Evolutionary conservation across 2,888 invertebrate species (phyloP), one percentile per base, ranked within the genome.

Genomic region (Cynaeus angustus): DNA sequence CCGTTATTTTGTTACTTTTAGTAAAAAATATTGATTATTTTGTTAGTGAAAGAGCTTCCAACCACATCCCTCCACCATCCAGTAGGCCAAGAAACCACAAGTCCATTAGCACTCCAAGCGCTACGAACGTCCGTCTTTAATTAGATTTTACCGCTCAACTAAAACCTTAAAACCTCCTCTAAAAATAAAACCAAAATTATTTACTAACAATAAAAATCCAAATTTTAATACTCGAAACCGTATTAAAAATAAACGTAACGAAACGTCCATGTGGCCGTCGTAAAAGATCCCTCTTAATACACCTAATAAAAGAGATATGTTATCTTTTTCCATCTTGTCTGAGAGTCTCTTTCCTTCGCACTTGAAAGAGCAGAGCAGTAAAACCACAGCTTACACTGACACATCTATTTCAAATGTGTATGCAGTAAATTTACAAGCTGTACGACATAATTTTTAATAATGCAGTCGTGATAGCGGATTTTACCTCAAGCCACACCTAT

Each of bases 201-300:
- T 0, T 9, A 38, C 9, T 33, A 12, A 26, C 9, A 58, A 59
- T 21, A 59, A 45, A 59, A 45, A 45, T 59, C 59, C 14, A 41
- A 43, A 58, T 30, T 28, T 58, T 58, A 58, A 58, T 43, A 43
- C 28, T 26, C 28, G 13, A 38, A 43, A 58, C 21, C 10, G 30
- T 46, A 45, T 46, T 45, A 58, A 59, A 56, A 64, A 45, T 16
- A 59, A 59, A 58, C 43, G n/a, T n/a, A n/a, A n/a, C n/a, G 45
- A 56, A 38, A 41, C 16, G n/a, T 48, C 61, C 61, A 61, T 61
- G 61, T 37, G 61, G 61, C 61, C 61, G 37, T 48, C 61, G 48
- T 61, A 61, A 61, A 61, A 61, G 61, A 61, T 33, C 61, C 61
- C 61, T 61, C 59, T 45, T 48, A 46, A 46, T 48, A 41, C 46